phyloP scores from a whole-genome alignment of 1,140 invertebrate genomes.

The Zaprionus davidi region DNA sequence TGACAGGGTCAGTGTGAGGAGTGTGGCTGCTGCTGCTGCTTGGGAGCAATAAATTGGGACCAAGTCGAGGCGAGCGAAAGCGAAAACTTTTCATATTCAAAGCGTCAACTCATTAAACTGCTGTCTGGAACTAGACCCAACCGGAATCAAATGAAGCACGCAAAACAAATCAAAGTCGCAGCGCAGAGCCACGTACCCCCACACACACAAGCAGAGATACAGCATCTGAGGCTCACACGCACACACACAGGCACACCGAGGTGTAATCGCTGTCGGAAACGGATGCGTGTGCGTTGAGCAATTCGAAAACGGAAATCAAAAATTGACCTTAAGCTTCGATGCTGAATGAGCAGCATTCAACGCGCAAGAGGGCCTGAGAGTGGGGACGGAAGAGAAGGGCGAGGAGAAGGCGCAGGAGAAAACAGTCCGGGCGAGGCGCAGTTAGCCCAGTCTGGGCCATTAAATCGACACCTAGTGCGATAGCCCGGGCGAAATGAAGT shows the following conservation, averaged over 20 bases:
- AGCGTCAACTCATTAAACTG: slow-evolving; percentile 81
- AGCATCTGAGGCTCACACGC: slow-evolving; percentile 18
- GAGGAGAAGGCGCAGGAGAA: neutral
- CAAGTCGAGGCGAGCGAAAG: slow-evolving; percentile 18
- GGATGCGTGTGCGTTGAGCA: slow-evolving; percentile 76
- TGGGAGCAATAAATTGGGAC: slow-evolving; percentile 59
- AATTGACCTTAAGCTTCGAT: slow-evolving; percentile 76
- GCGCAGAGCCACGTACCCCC: slow-evolving; percentile 16
- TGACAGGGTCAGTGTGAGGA: neutral
- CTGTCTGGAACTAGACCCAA: slow-evolving; percentile 67
- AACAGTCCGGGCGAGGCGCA: slow-evolving; percentile 7
- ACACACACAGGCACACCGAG: slow-evolving; percentile 35
- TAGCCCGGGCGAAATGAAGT: slow-evolving; percentile 62
- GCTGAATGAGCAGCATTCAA: slow-evolving; percentile 14
- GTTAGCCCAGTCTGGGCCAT: slow-evolving; percentile 63
- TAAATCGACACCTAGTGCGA: slow-evolving; percentile 76
- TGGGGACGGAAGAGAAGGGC: neutral
- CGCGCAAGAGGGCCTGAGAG: neutral
- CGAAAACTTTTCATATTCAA: slow-evolving; percentile 79
- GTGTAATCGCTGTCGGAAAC: slow-evolving; percentile 67
- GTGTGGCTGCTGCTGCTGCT: neutral
- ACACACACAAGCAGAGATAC: slow-evolving; percentile 19
- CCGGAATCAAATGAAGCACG: slow-evolving; percentile 79
- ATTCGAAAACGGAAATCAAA: slow-evolving; percentile 81
- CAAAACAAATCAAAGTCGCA: slow-evolving; percentile 79